These are phyloP conservation scores for Scaptomyza caliginosa DNA, from an alignment of 2,888 invertebrate species.

Conservation along the genomic window DNA sequence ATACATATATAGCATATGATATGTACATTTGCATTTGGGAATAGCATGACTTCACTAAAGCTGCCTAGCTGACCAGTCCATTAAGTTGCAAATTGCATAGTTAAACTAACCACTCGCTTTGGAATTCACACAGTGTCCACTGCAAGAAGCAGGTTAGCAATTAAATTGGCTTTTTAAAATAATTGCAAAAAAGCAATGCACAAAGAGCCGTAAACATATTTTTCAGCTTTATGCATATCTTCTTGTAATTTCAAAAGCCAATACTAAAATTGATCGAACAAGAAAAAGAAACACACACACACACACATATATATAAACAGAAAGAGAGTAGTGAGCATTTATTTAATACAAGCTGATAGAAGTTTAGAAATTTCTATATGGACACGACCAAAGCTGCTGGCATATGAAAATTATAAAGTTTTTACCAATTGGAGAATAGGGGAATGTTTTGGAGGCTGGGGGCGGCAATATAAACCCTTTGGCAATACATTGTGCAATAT, in stretches of 20 bases:
- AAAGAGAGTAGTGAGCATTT: slow-evolving; percentile 27
- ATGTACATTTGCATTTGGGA: slow-evolving; percentile 13
- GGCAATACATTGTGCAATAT: slow-evolving; percentile 68
- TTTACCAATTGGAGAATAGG: slow-evolving; percentile 17
- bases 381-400: slow-evolving; percentile 49
- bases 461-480: slow-evolving; percentile 48
- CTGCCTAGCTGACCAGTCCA: slow-evolving; percentile 43
- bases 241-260: slow-evolving; percentile 51
- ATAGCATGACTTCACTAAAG: slow-evolving; percentile 13
- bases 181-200: slow-evolving; percentile 63
- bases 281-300: slow-evolving; percentile 18
- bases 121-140: slow-evolving; percentile 1
- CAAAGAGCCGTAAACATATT: slow-evolving; percentile 52
- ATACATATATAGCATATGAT: too few relatives aligned
- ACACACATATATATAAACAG: too few relatives aligned
- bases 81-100: slow-evolving; percentile 53
- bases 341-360: slow-evolving; percentile 52
- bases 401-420: slow-evolving; percentile 71
- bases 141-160: slow-evolving; percentile 36
- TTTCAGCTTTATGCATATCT: slow-evolving; percentile 37
- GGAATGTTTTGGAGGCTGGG: neutral
- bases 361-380: slow-evolving; percentile 34
- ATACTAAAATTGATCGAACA: slow-evolving; percentile 58
- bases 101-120: slow-evolving; percentile 22
- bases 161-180: slow-evolving; percentile 70